A percentile compares a stretch with the other conserved stretches of the same genome.
phyloP scores from a whole-genome alignment of 2,113 vertebrate genomes.

The Chaenogobius annularis region DNA sequence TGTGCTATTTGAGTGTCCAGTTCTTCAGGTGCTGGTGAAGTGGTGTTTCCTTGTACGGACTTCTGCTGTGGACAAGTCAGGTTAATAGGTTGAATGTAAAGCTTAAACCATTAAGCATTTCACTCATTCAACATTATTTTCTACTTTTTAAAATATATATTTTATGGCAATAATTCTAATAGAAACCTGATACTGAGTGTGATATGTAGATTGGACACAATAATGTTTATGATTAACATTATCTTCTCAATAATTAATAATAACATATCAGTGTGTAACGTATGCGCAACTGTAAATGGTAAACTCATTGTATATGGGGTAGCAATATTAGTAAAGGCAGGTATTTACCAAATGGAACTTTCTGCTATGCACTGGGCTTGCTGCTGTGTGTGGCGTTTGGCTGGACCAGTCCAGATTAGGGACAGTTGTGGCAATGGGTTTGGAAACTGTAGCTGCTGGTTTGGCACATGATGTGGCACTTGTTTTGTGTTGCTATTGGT shows the following conservation, averaged over 20 bases:
- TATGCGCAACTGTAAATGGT: constrained; percentile 48
- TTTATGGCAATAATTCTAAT: constrained; percentile 64
- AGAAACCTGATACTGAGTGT: constrained; percentile 35
- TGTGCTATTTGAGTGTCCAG: not conserved
- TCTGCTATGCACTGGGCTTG: constrained; percentile 67
- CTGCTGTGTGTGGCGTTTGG: constrained; percentile 44
- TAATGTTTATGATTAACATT: constrained; percentile 34
- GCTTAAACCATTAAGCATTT: constrained; percentile 20
- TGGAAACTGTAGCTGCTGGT: not conserved
- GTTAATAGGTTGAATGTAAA: constrained; percentile 40
- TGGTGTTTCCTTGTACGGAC: constrained; percentile 60
- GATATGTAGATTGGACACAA: constrained; percentile 56
- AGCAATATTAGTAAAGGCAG: constrained; percentile 60
- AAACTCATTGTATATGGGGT: constrained; percentile 36
- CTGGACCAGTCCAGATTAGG: constrained; percentile 1
- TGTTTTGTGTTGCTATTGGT: not conserved
- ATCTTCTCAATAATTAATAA: constrained; percentile 42
- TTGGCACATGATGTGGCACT: not conserved
- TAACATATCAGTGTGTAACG: constrained; percentile 61
- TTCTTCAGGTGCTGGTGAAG: constrained; percentile 37
- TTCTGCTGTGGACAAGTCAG: constrained; percentile 45
- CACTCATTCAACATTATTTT: constrained; percentile 9
- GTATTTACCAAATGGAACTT: constrained; percentile 67
- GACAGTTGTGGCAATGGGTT: not conserved
- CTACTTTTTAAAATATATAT: constrained; percentile 1